Conservation (phyloP, 2,797 vertebrate genomes). For the Enteromius anoplus region DNA sequence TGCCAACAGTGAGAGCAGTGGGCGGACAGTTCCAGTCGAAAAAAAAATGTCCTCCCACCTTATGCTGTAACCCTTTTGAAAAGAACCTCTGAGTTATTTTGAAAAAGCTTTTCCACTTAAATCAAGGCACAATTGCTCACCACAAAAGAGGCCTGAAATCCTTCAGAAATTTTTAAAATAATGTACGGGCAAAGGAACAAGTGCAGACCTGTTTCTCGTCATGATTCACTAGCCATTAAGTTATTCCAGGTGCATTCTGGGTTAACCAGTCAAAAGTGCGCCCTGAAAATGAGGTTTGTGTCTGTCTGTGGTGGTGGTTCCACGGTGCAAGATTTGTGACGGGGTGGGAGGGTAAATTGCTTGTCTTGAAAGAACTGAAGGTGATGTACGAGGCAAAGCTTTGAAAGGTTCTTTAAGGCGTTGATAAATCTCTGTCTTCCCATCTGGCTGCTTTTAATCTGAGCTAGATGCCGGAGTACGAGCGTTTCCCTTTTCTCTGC, state of each 20-base stretch:
- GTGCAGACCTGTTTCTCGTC: background rate
- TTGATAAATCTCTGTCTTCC: conserved; percentile 58
- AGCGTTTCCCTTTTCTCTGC: conserved; percentile 27
- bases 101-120: conserved; percentile 50
- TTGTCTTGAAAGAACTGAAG: conserved; percentile 46
- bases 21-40: conserved; percentile 43
- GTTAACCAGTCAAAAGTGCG: conserved; percentile 22
- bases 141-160: conserved; percentile 5
- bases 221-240: conserved; percentile 45
- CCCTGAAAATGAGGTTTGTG: conserved; percentile 42
- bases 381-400: conserved; percentile 54
- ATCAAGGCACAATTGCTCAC: conserved; percentile 39
- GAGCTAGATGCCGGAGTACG: conserved; percentile 47
- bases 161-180: conserved; percentile 1
- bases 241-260: conserved; percentile 28
- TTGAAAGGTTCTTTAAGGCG: conserved; percentile 56
- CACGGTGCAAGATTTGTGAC: conserved; percentile 41
- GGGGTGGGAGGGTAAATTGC: conserved; percentile 52
- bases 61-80: conserved; percentile 36
- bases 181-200: background rate
- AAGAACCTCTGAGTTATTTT: conserved; percentile 37
- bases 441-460: conserved; percentile 50
- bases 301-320: conserved; percentile 30
- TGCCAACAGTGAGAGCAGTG: conserved; percentile 55
- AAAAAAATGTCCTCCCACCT: conserved; percentile 50